Evolutionary conservation across 2,113 vertebrate genomes (phyloP), one percentile per base, ranked within the genome.

Genomic region (Typhlomys cinereus): DNA sequence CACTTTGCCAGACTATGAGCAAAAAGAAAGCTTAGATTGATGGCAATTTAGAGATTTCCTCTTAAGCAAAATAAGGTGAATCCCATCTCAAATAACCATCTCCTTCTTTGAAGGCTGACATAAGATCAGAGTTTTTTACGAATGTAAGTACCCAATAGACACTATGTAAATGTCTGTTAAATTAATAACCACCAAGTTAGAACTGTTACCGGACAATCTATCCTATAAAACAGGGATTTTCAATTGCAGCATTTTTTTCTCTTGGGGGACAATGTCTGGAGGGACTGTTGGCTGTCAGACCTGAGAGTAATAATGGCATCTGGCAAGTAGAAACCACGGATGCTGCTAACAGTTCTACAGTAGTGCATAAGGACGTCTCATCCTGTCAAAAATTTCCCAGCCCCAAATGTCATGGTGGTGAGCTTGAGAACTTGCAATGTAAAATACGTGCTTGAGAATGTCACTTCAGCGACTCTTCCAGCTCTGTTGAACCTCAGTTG

Each of bases 381-480:
- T 18, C 7, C 18, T 74, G 31, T 85, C 61, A 29, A 75, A 61
- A 82, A 61, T n/a, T 17, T 54, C 18, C 17, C 20, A 78, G 61
- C 62, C 48, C 67, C 4, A 62, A 69, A 78, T 62, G 12, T 78
- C 36, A 74, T 14, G 46, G 7, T 34, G 46, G 61, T 48, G 36
- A 36, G 4, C 6, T n/a, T 84, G 27, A 75, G 84, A 74, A 89
- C 4, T 23, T 18, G 59, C 50, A 34, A 46, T 31, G 21, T 59
- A 52, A 74, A 95, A 85, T 34, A 81, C 80, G 39, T 84, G 75
- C 70, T 69, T 52, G 34, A 74, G 83, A 74, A 78, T 86, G 52
- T 89, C 64, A 62, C 95, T 89, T 87, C 66, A 52, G 78, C 59
- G 34, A 50, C 46, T 41, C 74, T 67, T 88, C 78, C 62, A 81